Base-by-base conservation (phyloP, 2,113 vertebrate species). In the Corythornis madagascariensis region DNA sequence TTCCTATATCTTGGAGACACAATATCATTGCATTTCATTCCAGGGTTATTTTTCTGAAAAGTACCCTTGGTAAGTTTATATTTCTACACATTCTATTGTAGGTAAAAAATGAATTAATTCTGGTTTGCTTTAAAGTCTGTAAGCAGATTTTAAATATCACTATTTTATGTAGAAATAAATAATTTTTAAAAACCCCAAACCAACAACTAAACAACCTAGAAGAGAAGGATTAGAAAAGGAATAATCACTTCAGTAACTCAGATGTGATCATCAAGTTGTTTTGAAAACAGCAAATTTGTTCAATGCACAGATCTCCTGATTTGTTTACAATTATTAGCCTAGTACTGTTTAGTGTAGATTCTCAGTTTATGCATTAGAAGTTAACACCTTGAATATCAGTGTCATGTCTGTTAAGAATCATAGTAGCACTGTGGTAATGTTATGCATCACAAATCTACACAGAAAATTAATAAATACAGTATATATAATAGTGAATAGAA, bases 311-410 rank as follows among this genome's bases (percentile, higher is more conserved):
- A 71, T 61, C 21, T 83, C 63, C 43, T 84, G 53, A 63, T 33
- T 35, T 52, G 24, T 80, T 4, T 31, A 24, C 55, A 80, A 81
- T 70, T 48, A 84, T n/a, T 90, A 55, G 47, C 28, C n/a, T 90
- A 79, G 75, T 88, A 94, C 57, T 87, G 26, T 50, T 66, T 4
- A 5, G 38, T 79, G 76, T 85, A 93, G 64, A 79, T 89, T 95
- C 70, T 78, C 70, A 85, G 11, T 67, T 26, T 70, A 86, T 93
- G 24, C 48, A 26, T 52, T 93, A 64, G 47, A 60, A 74, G 17
- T 38, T 91, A 65, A 31, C 76, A 88, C 48, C 24, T 77, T 90
- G 29, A 42, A 48, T 61, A 83, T 73, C 26, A 56, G 45, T 66
- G 11, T 16, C 43, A 22, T 2, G 1, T 11, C 3, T 45, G 7